phyloP scores from a whole-genome alignment of 1,140 invertebrate species.

The Heliconius hewitsoni region DNA sequence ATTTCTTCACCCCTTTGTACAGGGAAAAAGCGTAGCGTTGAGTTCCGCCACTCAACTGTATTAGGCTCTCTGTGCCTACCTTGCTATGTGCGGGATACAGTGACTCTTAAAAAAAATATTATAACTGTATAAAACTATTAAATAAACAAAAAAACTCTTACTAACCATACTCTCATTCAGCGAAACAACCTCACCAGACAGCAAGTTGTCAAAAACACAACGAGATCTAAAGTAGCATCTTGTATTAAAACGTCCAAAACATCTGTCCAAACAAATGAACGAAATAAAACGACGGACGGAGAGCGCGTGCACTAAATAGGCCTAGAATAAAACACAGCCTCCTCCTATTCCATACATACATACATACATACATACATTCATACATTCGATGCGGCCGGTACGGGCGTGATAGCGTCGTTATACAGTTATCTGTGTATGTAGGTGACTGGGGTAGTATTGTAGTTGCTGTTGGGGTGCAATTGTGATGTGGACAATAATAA shows the following conservation, averaged over 20 bases:
- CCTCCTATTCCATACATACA: conserved; percentile 66
- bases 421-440: neutral
- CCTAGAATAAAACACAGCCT: conserved; percentile 50
- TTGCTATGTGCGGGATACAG: too few relatives aligned
- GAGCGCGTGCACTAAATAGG: conserved; percentile 32
- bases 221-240: neutral
- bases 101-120: too few relatives aligned
- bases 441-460: conserved; percentile 1
- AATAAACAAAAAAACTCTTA: neutral
- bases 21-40: too few relatives aligned
- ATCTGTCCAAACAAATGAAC: conserved; percentile 29
- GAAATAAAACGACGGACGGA: conserved; percentile 31
- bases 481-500: neutral
- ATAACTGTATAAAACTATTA: neutral
- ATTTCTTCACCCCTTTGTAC: too few relatives aligned
- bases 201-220: neutral
- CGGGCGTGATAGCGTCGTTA: conserved; percentile 44
- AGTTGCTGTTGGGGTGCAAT: neutral
- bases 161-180: too few relatives aligned
- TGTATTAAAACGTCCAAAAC: conserved; percentile 27
- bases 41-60: too few relatives aligned
- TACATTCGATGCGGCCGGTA: conserved; percentile 26
- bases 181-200: neutral
- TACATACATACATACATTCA: conserved; percentile 12
- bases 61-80: too few relatives aligned